A percentile compares a stretch with the other conserved stretches of the same genome.
These are phyloP conservation scores for Ommatoiulus sabulosus DNA, from an alignment of 2,888 invertebrate species.

Conservation along the genomic window DNA sequence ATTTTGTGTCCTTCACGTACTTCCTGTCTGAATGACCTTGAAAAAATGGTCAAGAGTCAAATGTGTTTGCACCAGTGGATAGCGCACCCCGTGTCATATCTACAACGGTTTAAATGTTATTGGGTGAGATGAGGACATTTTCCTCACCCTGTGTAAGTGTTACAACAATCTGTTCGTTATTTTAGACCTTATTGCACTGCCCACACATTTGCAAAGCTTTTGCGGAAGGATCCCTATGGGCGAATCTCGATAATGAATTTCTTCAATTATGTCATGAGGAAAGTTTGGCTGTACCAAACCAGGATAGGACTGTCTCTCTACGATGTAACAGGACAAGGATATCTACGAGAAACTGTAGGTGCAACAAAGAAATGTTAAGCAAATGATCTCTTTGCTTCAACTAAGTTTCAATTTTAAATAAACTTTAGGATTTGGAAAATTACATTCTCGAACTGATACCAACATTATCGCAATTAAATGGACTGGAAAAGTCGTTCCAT, in stretches of 20 bases:
- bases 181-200: constrained; percentile 84
- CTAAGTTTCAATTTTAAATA: not conserved
- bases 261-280: constrained; percentile 95
- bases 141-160: too few relatives aligned
- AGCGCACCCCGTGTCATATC: too few relatives aligned
- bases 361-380: not conserved
- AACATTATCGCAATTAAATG: constrained; percentile 88
- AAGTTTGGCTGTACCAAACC: constrained; percentile 95
- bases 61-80: too few relatives aligned
- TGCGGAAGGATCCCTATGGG: constrained; percentile 87
- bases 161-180: constrained; percentile 60
- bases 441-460: constrained; percentile 95
- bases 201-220: constrained; percentile 86
- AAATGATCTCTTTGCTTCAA: too few relatives aligned
- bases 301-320: constrained; percentile 92
- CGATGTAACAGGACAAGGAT: constrained; percentile 93
- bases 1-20: not conserved
- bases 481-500: constrained; percentile 91
- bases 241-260: constrained; percentile 88
- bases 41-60: too few relatives aligned
- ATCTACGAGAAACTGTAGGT: constrained; percentile 82
- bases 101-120: too few relatives aligned
- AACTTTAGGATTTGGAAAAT: constrained; percentile 87
- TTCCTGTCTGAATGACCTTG: too few relatives aligned
- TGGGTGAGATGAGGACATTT: not conserved